Conservation (phyloP, 2,113 vertebrate species). For the Polypterus senegalus region DNA sequence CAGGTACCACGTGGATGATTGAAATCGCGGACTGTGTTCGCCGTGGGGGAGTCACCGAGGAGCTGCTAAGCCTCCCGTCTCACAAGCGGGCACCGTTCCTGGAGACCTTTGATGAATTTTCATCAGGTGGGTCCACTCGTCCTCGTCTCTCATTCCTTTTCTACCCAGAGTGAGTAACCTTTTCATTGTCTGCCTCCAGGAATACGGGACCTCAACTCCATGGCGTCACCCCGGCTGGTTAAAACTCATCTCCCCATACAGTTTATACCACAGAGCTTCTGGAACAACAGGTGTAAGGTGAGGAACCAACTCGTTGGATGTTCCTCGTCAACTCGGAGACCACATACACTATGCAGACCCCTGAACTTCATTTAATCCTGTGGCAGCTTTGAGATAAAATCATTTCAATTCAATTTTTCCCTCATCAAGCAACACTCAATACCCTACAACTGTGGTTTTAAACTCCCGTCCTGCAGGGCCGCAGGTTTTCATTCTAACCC, state of each 20-base stretch:
- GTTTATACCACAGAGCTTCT: conserved; percentile 37
- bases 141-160: background rate
- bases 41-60: conserved; percentile 19
- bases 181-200: too few relatives aligned
- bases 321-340: too few relatives aligned
- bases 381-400: too few relatives aligned
- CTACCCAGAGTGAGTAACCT: background rate
- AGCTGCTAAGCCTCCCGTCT: conserved; percentile 22
- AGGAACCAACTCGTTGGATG: background rate
- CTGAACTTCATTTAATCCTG: too few relatives aligned
- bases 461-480: too few relatives aligned
- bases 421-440: too few relatives aligned
- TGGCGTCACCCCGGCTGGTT: conserved; percentile 25
- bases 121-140: background rate
- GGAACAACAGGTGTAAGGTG: conserved; percentile 48
- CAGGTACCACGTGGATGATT: conserved; percentile 41
- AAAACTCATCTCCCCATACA: conserved; percentile 39
- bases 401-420: too few relatives aligned
- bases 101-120: conserved; percentile 21
- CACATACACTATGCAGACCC: too few relatives aligned
- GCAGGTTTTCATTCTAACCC: too few relatives aligned
- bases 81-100: conserved; percentile 32
- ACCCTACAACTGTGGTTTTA: too few relatives aligned
- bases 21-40: conserved; percentile 35
- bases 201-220: background rate